phyloP scores from a whole-genome alignment of 2,113 vertebrate genomes.

The Myotis davidii region DNA sequence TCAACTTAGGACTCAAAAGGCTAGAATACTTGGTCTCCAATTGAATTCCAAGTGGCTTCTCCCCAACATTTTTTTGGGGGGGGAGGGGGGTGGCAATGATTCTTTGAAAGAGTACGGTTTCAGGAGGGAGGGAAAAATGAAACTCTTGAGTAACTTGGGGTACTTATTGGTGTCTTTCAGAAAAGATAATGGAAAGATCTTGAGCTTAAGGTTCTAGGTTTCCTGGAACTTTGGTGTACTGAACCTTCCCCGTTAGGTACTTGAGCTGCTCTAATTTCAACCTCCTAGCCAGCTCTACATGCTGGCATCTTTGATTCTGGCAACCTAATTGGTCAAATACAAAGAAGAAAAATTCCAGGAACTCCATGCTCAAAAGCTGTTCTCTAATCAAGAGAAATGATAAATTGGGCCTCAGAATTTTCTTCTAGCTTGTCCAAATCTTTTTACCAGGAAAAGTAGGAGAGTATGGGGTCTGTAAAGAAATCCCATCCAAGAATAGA shows the following conservation, averaged over 20 bases:
- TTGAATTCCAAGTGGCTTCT: neutral
- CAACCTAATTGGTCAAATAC: neutral
- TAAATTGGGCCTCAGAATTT: neutral
- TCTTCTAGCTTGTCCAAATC: neutral
- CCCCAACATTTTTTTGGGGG: neutral
- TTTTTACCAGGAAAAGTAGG: neutral
- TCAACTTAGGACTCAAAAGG: neutral
- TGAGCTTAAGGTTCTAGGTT: neutral
- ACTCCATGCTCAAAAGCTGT: neutral
- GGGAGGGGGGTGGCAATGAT: neutral
- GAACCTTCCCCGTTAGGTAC: neutral
- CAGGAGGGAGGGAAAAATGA: neutral
- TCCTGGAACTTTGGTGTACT: neutral
- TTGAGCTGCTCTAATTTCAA: neutral
- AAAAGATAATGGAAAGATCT: neutral
- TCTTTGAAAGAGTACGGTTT: neutral
- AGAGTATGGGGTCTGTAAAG: neutral
- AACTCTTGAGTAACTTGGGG: neutral
- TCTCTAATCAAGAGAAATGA: neutral
- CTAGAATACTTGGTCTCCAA: neutral
- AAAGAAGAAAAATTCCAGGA: neutral
- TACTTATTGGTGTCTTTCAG: neutral
- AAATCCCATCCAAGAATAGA: neutral
- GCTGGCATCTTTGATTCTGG: neutral
- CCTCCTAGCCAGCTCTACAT: neutral